Conservation (phyloP, 2,888 invertebrate species). For the Tipula unca region DNA sequence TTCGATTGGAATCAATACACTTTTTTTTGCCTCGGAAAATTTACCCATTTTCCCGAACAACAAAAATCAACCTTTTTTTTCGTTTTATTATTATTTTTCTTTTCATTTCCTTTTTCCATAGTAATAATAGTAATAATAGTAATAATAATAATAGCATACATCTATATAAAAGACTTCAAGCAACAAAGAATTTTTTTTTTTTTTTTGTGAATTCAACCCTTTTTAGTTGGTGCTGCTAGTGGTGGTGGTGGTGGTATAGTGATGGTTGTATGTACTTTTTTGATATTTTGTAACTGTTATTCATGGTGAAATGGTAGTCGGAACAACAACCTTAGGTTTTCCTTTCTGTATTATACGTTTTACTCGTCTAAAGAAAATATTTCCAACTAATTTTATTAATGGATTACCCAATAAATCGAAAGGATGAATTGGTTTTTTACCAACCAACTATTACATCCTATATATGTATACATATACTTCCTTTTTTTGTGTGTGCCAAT, state of each 20-base stretch:
- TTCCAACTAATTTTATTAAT: not conserved
- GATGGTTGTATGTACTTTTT: not conserved
- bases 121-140: not conserved
- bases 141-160: not conserved
- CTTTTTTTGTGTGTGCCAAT: not conserved
- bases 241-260: not conserved
- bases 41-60: not conserved
- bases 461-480: not conserved
- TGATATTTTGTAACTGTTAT: not conserved
- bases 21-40: not conserved
- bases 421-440: not conserved
- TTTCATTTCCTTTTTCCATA: constrained; percentile 4
- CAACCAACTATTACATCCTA: constrained; percentile 8
- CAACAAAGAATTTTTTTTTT: not conserved
- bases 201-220: not conserved
- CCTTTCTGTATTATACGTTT: not conserved
- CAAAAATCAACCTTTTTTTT: constrained; percentile 8
- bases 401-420: constrained; percentile 14
- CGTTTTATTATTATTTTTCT: not conserved
- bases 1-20: not conserved
- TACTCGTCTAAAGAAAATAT: not conserved
- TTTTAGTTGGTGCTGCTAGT: not conserved
- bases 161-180: not conserved
- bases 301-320: not conserved
- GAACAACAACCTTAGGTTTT: not conserved